Percentiles rank a stretch among this genome's conserved stretches.
Conservation (phyloP, 2,113 vertebrate species). For the Podilymbus podiceps region DNA sequence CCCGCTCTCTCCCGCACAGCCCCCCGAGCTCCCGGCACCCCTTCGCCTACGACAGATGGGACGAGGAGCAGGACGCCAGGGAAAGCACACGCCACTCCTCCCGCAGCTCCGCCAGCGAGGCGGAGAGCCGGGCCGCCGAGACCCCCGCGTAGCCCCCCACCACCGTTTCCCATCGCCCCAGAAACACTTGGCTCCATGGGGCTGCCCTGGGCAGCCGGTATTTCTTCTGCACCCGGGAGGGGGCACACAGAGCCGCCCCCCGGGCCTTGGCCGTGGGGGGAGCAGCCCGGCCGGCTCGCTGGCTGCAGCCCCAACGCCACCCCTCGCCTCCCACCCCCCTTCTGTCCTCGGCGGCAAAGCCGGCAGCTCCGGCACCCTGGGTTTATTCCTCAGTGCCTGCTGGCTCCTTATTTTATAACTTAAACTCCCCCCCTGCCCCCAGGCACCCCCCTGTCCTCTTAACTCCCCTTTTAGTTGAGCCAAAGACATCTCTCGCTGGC, state of each 20-base stretch:
- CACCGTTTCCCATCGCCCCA: not conserved
- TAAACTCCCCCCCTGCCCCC: constrained; percentile 38
- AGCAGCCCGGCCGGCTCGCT: constrained; percentile 17
- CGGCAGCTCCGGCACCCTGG: not conserved
- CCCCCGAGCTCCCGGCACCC: constrained; percentile 79
- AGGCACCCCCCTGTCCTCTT: not conserved
- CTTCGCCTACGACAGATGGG: constrained; percentile 79
- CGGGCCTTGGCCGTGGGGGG: not conserved
- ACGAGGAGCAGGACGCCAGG: constrained; percentile 81
- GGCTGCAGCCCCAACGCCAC: not conserved
- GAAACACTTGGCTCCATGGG: not conserved
- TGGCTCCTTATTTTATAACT: constrained; percentile 71
- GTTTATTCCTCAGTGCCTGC: constrained; percentile 71
- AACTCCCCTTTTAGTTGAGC: constrained; percentile 42
- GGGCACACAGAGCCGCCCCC: not conserved
- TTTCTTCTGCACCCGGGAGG: not conserved
- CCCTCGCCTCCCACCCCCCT: not conserved
- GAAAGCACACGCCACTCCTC: constrained; percentile 71
- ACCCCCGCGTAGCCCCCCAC: constrained; percentile 52
- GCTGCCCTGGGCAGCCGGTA: not conserved
- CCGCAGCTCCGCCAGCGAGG: constrained; percentile 76
- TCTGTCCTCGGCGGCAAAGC: not conserved
- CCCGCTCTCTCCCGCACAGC: constrained; percentile 68
- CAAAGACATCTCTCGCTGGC: constrained; percentile 43
- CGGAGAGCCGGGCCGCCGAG: constrained; percentile 77